These are phyloP conservation scores for Lonchura striata DNA, from an alignment of 2,113 vertebrate species.

Conservation along the genomic window DNA sequence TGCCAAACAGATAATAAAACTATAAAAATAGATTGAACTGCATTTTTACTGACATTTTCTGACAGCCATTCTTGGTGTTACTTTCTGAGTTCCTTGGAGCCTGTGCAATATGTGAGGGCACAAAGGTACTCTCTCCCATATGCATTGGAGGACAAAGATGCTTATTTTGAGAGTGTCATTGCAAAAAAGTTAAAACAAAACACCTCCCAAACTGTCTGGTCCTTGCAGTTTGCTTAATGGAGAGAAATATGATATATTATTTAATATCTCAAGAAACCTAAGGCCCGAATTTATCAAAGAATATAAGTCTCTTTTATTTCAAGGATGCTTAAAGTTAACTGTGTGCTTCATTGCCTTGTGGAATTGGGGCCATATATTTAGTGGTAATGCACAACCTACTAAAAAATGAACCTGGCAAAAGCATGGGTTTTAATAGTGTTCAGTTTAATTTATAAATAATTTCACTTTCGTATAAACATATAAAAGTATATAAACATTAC, in stretches of 20 bases:
- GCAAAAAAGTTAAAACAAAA: neutral
- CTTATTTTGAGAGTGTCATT: neutral
- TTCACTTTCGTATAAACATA: neutral
- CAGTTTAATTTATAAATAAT: slow-evolving; percentile 12
- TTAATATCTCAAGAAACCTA: neutral
- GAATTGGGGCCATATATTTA: neutral
- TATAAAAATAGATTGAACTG: neutral
- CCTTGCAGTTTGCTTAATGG: neutral
- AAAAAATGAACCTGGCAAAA: neutral
- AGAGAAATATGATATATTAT: neutral
- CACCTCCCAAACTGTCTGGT: neutral
- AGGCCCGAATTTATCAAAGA: neutral
- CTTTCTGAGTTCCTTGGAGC: neutral
- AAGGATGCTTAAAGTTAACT: neutral
- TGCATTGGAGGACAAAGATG: neutral
- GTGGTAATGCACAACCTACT: neutral
- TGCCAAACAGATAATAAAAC: neutral
- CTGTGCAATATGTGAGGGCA: neutral
- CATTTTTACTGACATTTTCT: neutral
- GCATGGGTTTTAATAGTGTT: neutral
- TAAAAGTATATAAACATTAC: neutral
- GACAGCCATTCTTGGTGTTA: neutral
- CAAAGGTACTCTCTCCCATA: neutral
- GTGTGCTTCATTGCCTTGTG: neutral
- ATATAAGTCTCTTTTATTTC: neutral